phyloP scores from a whole-genome alignment of 2,113 vertebrate genomes.

The Columba janthina region DNA sequence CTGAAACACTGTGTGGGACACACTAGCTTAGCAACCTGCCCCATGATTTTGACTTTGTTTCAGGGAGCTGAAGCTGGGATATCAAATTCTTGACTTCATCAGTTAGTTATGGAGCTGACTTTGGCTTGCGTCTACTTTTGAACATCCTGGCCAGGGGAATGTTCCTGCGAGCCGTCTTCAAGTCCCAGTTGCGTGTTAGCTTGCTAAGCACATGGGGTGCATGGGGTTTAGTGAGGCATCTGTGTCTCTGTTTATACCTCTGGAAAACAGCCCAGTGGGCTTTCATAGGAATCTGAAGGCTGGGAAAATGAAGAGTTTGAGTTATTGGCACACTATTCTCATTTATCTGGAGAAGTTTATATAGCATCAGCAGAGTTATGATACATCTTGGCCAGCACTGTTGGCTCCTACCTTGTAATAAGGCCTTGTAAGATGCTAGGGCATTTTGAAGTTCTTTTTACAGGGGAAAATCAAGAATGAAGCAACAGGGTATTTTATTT shows the following conservation, averaged over 20 bases:
- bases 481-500: not conserved
- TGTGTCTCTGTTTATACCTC: not conserved
- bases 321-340: not conserved
- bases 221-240: not conserved
- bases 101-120: not conserved
- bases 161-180: not conserved
- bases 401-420: not conserved
- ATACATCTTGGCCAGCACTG: not conserved
- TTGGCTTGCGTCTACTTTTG: rapidly evolving
- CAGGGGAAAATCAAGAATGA: not conserved
- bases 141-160: not conserved
- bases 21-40: not conserved
- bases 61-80: not conserved
- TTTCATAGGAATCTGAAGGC: not conserved
- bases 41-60: not conserved
- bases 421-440: not conserved
- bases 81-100: not conserved
- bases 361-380: not conserved
- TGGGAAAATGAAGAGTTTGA: not conserved
- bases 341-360: not conserved
- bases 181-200: not conserved
- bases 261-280: not conserved
- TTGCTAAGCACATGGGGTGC: rapidly evolving
- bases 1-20: not conserved
- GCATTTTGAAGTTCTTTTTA: not conserved